Conservation (phyloP, 2,888 invertebrate species). For the Caenorhabditis sinica region DNA sequence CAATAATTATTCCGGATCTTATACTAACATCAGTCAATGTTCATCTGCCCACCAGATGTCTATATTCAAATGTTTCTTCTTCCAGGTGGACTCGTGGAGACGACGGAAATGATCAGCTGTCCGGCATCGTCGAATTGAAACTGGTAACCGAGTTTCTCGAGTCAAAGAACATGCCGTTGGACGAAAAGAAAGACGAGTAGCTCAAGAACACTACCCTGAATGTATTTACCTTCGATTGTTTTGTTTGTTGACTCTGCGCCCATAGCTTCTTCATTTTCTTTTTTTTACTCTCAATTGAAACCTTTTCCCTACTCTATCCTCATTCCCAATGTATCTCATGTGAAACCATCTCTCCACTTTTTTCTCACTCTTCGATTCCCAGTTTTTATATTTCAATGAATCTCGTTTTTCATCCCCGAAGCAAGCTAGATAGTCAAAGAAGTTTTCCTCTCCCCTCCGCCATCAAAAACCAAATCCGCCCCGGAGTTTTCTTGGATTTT, state of each 20-base stretch:
- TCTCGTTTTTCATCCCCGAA: constrained; percentile 27
- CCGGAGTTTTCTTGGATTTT: constrained; percentile 38
- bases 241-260: constrained; percentile 57
- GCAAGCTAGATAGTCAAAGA: background rate
- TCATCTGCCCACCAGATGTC: constrained; percentile 29
- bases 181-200: constrained; percentile 56
- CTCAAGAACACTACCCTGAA: constrained; percentile 42
- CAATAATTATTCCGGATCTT: background rate
- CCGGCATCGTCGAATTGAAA: constrained; percentile 69
- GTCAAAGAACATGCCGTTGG: constrained; percentile 66
- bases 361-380: background rate
- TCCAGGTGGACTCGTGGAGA: constrained; percentile 69
- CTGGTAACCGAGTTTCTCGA: constrained; percentile 71
- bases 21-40: background rate
- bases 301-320: constrained; percentile 32
- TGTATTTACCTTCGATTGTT: constrained; percentile 63
- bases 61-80: background rate
- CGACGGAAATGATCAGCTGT: constrained; percentile 74
- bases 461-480: constrained; percentile 41
- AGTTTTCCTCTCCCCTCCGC: background rate
- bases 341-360: constrained; percentile 5
- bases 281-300: constrained; percentile 41
- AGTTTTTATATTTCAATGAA: constrained; percentile 22
- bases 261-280: constrained; percentile 31
- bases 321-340: constrained; percentile 31